These are phyloP conservation scores for Schmidtea mediterranea DNA, from an alignment of 1,140 invertebrate species.

Conservation along the genomic window DNA sequence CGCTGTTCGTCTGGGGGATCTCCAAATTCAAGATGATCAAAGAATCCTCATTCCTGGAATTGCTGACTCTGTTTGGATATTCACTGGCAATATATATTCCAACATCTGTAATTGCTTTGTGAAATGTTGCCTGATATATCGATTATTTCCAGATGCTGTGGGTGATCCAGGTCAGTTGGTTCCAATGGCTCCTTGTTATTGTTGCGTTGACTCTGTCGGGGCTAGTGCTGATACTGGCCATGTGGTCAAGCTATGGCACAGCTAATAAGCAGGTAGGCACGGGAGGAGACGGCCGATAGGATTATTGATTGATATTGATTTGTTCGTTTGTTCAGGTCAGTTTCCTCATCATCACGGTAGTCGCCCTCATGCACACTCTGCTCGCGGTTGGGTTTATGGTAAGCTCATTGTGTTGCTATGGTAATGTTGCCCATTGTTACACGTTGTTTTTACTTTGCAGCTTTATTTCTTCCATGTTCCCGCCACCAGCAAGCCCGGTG, in stretches of 20 bases:
- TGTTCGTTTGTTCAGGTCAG: too few relatives aligned
- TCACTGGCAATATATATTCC: slow-evolving; percentile 73
- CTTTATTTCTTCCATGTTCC: too few relatives aligned
- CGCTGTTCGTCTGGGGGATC: slow-evolving; percentile 47
- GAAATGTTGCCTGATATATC: background rate
- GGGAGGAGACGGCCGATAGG: too few relatives aligned
- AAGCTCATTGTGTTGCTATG: too few relatives aligned
- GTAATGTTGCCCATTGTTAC: too few relatives aligned
- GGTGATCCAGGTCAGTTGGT: slow-evolving; percentile 47
- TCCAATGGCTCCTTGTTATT: slow-evolving; percentile 60
- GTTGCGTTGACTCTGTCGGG: slow-evolving; percentile 52
- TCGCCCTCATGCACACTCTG: too few relatives aligned
- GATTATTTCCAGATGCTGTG: slow-evolving; percentile 38
- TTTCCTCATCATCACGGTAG: too few relatives aligned
- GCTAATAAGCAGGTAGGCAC: slow-evolving; percentile 23
- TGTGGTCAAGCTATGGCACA: slow-evolving; percentile 45
- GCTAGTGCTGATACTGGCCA: slow-evolving; percentile 47
- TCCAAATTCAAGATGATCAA: slow-evolving; percentile 48
- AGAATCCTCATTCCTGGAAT: slow-evolving; percentile 40
- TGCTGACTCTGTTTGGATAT: slow-evolving; percentile 78
- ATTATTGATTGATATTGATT: too few relatives aligned
- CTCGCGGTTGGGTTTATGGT: too few relatives aligned
- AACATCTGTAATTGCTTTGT: slow-evolving; percentile 36
- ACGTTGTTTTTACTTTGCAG: too few relatives aligned
- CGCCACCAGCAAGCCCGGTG: too few relatives aligned